These are phyloP conservation scores for Tetraodon nigroviridis DNA, from an alignment of 2,113 vertebrate genomes.

Conservation along the genomic window DNA sequence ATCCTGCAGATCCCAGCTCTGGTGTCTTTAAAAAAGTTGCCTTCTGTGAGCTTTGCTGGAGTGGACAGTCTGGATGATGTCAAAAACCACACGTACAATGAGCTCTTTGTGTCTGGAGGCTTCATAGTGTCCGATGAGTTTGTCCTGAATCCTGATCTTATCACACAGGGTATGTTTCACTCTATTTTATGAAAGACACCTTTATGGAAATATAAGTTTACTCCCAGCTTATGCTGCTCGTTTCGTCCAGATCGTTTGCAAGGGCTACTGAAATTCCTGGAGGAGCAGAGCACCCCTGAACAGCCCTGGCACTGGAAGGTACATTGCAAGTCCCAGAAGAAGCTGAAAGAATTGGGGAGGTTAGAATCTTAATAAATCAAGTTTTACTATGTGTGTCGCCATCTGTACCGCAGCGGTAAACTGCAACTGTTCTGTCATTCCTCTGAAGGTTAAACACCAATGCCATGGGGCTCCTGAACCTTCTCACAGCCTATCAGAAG, in stretches of 20 bases:
- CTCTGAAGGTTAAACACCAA: constrained; percentile 82
- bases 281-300: constrained; percentile 84
- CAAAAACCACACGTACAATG: constrained; percentile 93
- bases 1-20: constrained; percentile 85
- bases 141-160: constrained; percentile 85
- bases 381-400: not conserved
- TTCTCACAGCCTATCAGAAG: constrained; percentile 88
- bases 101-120: constrained; percentile 91
- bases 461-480: constrained; percentile 81
- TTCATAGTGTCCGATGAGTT: constrained; percentile 93
- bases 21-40: constrained; percentile 86
- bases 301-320: constrained; percentile 97
- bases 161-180: constrained; percentile 76
- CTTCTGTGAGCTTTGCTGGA: constrained; percentile 94
- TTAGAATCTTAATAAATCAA: constrained; percentile 54
- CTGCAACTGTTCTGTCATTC: not conserved
- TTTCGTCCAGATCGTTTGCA: constrained; percentile 81
- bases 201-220: not conserved
- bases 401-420: not conserved
- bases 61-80: constrained; percentile 94
- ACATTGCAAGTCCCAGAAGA: constrained; percentile 97
- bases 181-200: not conserved
- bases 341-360: constrained; percentile 92
- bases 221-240: not conserved
- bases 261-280: constrained; percentile 83